Conservation (phyloP, 2,113 vertebrate species). For the Pterophyllum scalare region DNA sequence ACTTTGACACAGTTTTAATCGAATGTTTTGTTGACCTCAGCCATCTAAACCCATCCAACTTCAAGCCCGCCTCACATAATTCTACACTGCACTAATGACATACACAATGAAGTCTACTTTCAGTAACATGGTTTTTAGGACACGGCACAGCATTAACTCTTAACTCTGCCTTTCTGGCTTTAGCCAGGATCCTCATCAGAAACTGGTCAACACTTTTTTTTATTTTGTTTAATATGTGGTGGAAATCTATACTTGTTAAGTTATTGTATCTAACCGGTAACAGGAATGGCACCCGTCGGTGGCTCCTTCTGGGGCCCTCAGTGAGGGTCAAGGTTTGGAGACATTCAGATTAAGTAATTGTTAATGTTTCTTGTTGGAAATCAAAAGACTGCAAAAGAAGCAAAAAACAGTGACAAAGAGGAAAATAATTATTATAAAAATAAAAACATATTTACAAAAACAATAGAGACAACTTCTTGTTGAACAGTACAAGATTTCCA, state of each 20-base stretch:
- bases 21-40: slow-evolving; percentile 39
- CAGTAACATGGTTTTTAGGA: slow-evolving; percentile 13
- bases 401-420: neutral
- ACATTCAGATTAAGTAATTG: neutral
- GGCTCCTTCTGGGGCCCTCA: neutral
- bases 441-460: neutral
- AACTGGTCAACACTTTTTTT: neutral
- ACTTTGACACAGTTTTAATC: slow-evolving; percentile 18
- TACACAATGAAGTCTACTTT: slow-evolving; percentile 38
- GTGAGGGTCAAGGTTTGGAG: neutral
- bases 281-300: neutral
- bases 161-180: neutral
- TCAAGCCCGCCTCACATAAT: slow-evolving; percentile 44
- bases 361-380: neutral
- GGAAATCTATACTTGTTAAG: neutral
- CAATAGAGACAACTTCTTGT: no score
- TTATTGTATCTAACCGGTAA: neutral
- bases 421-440: neutral
- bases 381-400: neutral
- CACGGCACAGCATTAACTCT: slow-evolving; percentile 6
- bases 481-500: no score
- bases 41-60: slow-evolving; percentile 10
- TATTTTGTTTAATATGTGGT: no score
- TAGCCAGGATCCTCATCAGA: neutral
- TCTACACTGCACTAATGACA: slow-evolving; percentile 46